Base-by-base conservation (phyloP, 2,888 invertebrate genomes). In the Geophilus truncorum region DNA sequence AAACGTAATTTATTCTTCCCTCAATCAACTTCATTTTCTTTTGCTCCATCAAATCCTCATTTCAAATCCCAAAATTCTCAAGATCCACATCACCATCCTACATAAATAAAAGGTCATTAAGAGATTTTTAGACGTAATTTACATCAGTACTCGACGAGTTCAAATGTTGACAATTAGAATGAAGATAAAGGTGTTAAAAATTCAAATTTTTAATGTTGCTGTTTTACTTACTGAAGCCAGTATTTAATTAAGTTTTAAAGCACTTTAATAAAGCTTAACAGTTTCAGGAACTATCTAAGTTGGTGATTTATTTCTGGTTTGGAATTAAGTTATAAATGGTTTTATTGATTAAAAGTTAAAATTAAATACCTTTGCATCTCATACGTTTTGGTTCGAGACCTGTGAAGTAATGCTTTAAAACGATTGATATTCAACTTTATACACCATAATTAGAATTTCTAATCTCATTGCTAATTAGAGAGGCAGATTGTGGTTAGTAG, bases 1-100 rank as follows among this genome's bases (percentile, higher is more conserved):
- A 70, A 70, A 70, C 28, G 10, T 25, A 70, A 70, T 70, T 70
- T 70, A 70, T 70, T 70, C 70, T 25, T 28, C 25, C 15, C 70
- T 70, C 70, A n/a, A 70, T 70, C 25, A 70, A 70, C 23, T 25
- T 70, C 70, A 70, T 70, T 70, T 70, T 28, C 70, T 28, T 70
- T 70, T 70, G 70, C 70, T 70, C 70, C n/a, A 28, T 70, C 25
- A 70, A 28, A 12, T 70, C 70, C n/a, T 70, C 70, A 4, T 70
- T 28, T 70, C 70, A 70, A 23, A 70, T 70, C 12, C 70, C 2
- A 15, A 70, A 25, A 25, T 70, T n/a, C 32, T 4, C 32, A 32
- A 9, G 32, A 32, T 32, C 32, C 9, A 9, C 32, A 32, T 9
- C 32, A 32, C 32, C 9, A 9, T 45, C 45, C 6, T n/a, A 45